Percentiles rank a stretch among this genome's conserved stretches.
Conservation (phyloP, 2,888 invertebrate species). For the Crematogaster levior region DNA sequence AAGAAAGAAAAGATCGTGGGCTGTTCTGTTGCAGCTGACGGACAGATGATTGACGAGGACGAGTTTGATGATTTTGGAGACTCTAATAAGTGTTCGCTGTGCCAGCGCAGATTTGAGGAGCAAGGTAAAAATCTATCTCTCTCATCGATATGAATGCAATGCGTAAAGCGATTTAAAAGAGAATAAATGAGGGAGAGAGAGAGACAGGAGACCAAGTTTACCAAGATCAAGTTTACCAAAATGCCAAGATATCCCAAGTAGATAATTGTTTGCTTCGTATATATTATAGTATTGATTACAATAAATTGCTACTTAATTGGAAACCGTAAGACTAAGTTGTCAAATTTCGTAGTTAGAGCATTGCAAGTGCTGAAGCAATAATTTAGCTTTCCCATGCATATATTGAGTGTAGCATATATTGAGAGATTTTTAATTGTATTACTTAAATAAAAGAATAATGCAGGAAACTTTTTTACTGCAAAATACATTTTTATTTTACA, state of each 20-base stretch:
- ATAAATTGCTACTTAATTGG: constrained; percentile 18
- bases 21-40: constrained; percentile 89
- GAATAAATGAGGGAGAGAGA: constrained; percentile 60
- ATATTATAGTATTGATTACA: constrained; percentile 23
- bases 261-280: constrained; percentile 73
- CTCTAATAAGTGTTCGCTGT: constrained; percentile 91
- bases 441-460: not conserved
- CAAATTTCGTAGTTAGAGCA: constrained; percentile 28
- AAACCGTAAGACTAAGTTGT: not conserved
- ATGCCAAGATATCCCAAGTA: constrained; percentile 61
- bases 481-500: constrained; percentile 21
- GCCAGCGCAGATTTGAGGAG: constrained; percentile 92
- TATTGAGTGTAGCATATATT: constrained; percentile 19
- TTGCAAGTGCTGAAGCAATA: constrained; percentile 33
- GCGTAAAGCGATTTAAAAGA: constrained; percentile 21
- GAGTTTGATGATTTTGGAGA: constrained; percentile 85
- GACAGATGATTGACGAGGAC: constrained; percentile 89
- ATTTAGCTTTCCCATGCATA: constrained; percentile 4
- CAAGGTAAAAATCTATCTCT: constrained; percentile 88
- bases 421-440: constrained; percentile 15
- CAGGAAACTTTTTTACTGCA: not conserved
- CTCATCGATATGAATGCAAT: constrained; percentile 51
- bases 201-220: constrained; percentile 84
- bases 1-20: constrained; percentile 86
- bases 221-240: constrained; percentile 76